Conservation (phyloP, 2,113 vertebrate genomes). For the Hippocampus abdominalis region DNA sequence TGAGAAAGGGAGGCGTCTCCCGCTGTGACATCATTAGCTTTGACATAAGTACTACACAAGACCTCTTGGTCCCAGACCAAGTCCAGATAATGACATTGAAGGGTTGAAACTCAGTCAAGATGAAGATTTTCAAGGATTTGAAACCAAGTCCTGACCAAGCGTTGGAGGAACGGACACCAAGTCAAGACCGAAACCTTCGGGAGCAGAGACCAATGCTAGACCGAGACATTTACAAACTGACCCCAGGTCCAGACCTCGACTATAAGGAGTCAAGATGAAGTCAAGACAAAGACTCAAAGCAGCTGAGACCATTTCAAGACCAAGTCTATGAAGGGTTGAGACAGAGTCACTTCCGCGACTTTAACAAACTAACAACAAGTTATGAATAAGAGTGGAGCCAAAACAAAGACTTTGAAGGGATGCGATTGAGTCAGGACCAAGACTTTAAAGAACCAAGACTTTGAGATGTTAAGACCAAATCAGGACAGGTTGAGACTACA, state of each 20-base stretch:
- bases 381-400: no score
- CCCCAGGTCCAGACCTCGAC: neutral
- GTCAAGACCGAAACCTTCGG: neutral
- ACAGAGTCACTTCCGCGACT: no score
- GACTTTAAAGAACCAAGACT: no score
- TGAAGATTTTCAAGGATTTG: neutral
- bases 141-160: neutral
- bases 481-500: neutral
- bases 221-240: no score
- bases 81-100: neutral
- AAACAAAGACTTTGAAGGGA: no score
- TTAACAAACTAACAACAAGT: no score
- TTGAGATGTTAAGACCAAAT: no score
- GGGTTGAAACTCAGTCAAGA: neutral
- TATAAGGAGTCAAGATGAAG: neutral
- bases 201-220: neutral
- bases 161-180: neutral
- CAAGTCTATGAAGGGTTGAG: no score
- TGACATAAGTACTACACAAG: neutral
- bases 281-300: no score
- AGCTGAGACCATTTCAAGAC: no score
- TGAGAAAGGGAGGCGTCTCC: neutral
- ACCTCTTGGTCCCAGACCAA: neutral
- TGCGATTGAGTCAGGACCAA: no score
- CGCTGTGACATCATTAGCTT: neutral